Evolutionary conservation across 2,888 invertebrate genomes (phyloP).

Genomic region (Dynastes maya): DNA sequence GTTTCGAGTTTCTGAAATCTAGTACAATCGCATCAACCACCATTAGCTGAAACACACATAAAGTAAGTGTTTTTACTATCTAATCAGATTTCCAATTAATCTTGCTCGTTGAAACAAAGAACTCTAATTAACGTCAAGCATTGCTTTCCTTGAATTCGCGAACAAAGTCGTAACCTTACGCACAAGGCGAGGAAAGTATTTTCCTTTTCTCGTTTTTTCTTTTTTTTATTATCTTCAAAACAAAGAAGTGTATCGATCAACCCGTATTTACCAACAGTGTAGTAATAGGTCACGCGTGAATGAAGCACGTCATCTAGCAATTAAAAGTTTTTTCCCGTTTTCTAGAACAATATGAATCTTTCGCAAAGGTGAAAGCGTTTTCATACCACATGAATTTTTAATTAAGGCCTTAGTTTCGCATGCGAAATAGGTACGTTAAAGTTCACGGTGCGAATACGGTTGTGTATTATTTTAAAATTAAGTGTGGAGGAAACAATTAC

Average conservation of each 20-base stretch:
- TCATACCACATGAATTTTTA: constrained; percentile 35
- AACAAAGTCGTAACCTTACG: constrained; percentile 27
- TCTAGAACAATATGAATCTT: constrained; percentile 32
- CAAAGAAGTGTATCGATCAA: constrained; percentile 16
- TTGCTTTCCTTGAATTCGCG: not conserved
- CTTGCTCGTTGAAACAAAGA: constrained; percentile 6
- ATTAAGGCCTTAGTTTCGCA: constrained; percentile 28
- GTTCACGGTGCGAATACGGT: constrained; percentile 9
- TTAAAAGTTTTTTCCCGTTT: constrained; percentile 35
- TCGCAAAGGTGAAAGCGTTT: constrained; percentile 32
- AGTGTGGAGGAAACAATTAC: not conserved
- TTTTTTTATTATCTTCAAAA: not conserved
- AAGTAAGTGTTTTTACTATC: not conserved
- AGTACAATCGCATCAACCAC: not conserved
- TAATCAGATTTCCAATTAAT: constrained; percentile 24
- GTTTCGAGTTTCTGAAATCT: not conserved
- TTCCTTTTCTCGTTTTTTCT: not conserved
- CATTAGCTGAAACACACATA: not conserved
- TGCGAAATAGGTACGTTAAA: constrained; percentile 11
- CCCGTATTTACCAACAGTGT: constrained; percentile 39
- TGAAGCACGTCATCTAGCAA: constrained; percentile 42
- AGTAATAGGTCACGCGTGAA: constrained; percentile 45
- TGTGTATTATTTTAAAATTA: constrained; percentile 26
- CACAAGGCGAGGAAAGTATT: constrained; percentile 1
- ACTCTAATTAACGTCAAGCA: constrained; percentile 17